Conservation (phyloP, 2,113 vertebrate genomes). For the Pangasianodon gigas region DNA sequence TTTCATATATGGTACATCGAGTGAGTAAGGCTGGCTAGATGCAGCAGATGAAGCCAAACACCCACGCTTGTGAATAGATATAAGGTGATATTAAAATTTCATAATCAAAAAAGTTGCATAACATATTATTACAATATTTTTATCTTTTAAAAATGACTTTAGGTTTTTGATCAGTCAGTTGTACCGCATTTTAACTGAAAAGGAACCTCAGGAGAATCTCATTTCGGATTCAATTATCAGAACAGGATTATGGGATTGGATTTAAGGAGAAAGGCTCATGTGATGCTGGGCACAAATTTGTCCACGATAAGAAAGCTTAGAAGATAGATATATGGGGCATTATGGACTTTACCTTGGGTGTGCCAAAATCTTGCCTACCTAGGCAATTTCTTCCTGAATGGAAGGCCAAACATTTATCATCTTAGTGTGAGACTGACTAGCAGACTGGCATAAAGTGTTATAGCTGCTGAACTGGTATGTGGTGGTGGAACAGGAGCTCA, state of each 20-base stretch:
- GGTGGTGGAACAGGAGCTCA: not conserved
- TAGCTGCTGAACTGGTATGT: not conserved
- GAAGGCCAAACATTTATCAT: not conserved
- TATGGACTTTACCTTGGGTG: not conserved
- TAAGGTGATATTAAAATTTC: not conserved
- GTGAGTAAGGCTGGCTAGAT: constrained; percentile 16
- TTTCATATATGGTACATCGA: constrained; percentile 18
- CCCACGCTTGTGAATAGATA: not conserved
- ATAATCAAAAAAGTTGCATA: not conserved
- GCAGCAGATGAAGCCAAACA: not conserved
- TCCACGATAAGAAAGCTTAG: constrained; percentile 2
- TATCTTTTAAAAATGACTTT: not conserved
- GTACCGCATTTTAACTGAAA: not conserved
- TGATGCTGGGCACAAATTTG: not conserved
- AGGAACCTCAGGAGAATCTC: constrained; percentile 8
- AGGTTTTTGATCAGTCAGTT: not conserved
- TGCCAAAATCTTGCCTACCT: not conserved
- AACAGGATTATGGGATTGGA: constrained; percentile 6
- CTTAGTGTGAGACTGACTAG: not conserved
- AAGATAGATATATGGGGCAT: not conserved
- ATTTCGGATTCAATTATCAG: constrained; percentile 1
- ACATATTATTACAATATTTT: not conserved
- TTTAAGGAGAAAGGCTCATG: not conserved
- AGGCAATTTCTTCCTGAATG: not conserved
- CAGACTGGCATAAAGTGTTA: not conserved